These are phyloP conservation scores for Pseudochromis fuscus DNA, from an alignment of 2,797 vertebrate species.

Conservation along the genomic window DNA sequence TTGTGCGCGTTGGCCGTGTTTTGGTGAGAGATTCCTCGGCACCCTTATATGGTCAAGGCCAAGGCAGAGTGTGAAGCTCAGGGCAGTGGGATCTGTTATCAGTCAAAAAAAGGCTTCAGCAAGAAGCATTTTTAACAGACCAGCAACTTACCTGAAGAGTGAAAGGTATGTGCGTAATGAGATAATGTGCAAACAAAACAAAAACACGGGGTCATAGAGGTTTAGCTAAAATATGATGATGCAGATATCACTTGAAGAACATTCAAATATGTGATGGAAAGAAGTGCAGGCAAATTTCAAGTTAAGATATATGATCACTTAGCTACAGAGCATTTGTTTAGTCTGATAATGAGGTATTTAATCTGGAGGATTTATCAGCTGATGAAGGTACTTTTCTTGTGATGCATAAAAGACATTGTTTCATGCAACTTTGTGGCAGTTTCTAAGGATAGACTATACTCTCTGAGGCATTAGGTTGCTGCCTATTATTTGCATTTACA, in stretches of 20 bases:
- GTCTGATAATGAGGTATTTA: slow-evolving; percentile 29
- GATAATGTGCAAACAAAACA: slow-evolving; percentile 56
- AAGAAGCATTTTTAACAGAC: slow-evolving; percentile 31
- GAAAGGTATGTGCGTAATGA: slow-evolving; percentile 19
- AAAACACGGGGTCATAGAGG: background rate
- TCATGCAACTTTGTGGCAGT: background rate
- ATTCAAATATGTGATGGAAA: slow-evolving; percentile 9
- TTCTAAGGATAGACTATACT: background rate
- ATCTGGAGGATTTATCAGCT: slow-evolving; percentile 1
- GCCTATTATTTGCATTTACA: slow-evolving; percentile 4
- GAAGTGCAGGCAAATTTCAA: slow-evolving; percentile 23
- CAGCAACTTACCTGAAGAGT: slow-evolving; percentile 5
- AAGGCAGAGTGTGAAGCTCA: slow-evolving; percentile 69
- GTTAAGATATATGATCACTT: background rate
- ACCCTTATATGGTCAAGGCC: slow-evolving; percentile 89
- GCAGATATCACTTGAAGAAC: background rate
- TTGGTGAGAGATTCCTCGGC: slow-evolving; percentile 78
- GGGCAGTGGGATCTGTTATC: slow-evolving; percentile 77
- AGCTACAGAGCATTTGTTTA: slow-evolving; percentile 23
- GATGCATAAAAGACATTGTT: background rate
- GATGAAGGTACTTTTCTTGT: background rate
- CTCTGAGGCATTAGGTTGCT: background rate
- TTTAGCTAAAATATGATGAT: background rate
- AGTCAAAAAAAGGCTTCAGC: slow-evolving; percentile 64
- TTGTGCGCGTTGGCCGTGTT: slow-evolving; percentile 73